phyloP scores from a whole-genome alignment of 2,797 vertebrate genomes.

The Fistularia tabacaria region DNA sequence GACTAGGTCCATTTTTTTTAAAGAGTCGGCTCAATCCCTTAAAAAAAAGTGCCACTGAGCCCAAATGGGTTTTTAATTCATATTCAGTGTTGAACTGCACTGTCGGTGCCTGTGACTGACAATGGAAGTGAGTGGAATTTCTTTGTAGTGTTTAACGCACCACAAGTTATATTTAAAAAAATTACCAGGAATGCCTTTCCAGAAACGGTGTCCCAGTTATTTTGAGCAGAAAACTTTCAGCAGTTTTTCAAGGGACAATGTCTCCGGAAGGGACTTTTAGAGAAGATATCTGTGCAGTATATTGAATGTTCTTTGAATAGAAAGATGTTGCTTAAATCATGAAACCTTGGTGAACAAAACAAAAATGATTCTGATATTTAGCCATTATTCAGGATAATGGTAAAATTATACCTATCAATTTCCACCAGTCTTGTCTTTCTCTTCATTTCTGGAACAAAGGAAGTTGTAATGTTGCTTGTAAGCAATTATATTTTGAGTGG shows the following conservation, averaged over 20 bases:
- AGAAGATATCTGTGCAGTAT: not conserved
- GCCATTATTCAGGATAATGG: too few relatives aligned
- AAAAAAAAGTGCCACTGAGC: not conserved
- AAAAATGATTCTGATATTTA: too few relatives aligned
- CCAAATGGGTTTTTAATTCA: not conserved
- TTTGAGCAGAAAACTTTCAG: constrained; percentile 1
- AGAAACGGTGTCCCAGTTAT: constrained; percentile 19
- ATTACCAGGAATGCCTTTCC: constrained; percentile 12
- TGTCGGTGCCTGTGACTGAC: not conserved
- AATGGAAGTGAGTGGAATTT: not conserved
- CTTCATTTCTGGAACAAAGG: constrained; percentile 2
- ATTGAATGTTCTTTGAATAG: too few relatives aligned
- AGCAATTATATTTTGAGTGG: constrained; percentile 5
- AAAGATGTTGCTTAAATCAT: too few relatives aligned
- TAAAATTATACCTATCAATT: too few relatives aligned
- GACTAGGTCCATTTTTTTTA: not conserved
- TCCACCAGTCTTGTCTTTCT: not conserved
- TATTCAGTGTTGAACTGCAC: not conserved
- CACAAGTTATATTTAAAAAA: constrained; percentile 17
- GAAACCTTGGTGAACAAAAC: too few relatives aligned
- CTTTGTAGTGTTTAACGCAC: constrained; percentile 2
- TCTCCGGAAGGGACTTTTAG: not conserved
- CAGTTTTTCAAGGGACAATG: not conserved
- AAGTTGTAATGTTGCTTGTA: constrained; percentile 2
- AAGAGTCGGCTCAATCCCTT: too few relatives aligned